Conservation (phyloP, 37 sponge, comb jelly and placozoan species). For the Agelas oroides region DNA sequence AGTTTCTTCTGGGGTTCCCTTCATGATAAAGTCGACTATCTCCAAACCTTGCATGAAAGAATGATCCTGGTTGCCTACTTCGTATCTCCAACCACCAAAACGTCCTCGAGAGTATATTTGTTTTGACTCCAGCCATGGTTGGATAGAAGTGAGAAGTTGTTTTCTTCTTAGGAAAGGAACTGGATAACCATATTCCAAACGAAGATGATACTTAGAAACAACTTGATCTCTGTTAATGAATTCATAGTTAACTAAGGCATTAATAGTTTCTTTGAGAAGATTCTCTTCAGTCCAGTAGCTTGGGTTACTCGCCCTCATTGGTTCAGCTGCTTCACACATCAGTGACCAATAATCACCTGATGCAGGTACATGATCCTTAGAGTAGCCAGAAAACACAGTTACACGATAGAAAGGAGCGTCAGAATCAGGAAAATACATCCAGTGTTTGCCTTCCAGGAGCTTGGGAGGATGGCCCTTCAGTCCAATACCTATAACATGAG, state of each 20-base stretch:
- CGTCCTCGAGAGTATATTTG: slow-evolving; percentile 33
- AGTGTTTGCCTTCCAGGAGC: slow-evolving; percentile 39
- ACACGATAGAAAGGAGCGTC: slow-evolving; percentile 61
- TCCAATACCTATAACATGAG: slow-evolving; percentile 64
- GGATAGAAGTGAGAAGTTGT: background rate
- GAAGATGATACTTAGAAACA: slow-evolving; percentile 32
- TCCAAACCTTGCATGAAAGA: slow-evolving; percentile 61
- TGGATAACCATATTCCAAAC: slow-evolving; percentile 55
- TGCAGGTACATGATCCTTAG: slow-evolving; percentile 48
- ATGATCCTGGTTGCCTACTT: slow-evolving; percentile 56
- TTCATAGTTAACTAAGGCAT: slow-evolving; percentile 28
- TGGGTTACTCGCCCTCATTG: background rate
- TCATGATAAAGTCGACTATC: slow-evolving; percentile 28
- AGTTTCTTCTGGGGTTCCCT: slow-evolving; percentile 35
- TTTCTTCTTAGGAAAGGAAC: slow-evolving; percentile 42
- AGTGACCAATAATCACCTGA: slow-evolving; percentile 51
- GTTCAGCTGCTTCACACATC: slow-evolving; percentile 62
- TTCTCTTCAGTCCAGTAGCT: slow-evolving; percentile 12
- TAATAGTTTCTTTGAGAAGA: slow-evolving; percentile 4
- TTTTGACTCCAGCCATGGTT: slow-evolving; percentile 41
- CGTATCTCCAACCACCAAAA: slow-evolving; percentile 58
- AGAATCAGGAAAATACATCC: slow-evolving; percentile 68
- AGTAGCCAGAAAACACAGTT: slow-evolving; percentile 58
- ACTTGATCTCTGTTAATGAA: slow-evolving; percentile 26
- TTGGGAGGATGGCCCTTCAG: slow-evolving; percentile 36